Evolutionary conservation across 1,140 invertebrate genomes (phyloP), one percentile per base, ranked within the genome.

Genomic region (Bombus huntii): DNA sequence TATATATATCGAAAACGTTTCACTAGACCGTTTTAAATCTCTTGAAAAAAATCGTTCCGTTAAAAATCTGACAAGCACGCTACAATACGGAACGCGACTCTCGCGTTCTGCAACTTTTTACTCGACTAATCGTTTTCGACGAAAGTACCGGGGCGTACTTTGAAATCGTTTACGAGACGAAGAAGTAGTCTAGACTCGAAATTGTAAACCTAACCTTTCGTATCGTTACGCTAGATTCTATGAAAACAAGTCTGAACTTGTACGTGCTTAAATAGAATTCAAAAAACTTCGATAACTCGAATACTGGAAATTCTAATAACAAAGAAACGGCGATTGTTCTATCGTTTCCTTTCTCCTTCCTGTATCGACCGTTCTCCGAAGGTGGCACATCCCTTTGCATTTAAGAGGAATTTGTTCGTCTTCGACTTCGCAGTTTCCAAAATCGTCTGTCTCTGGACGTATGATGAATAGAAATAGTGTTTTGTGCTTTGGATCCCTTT

Each of bases 381-480:
- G 4, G 13, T 42, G 12, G 37, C 3, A 42, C 34, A 2, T 3
- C 28, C 5, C 5, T 1, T 71, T 13, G 70, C 12, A 3, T 80
- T 87, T 86, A 95, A 39, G 92, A 85, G 12, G 94, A 94, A 87
- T 91, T 95, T 0, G 94, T 94, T 68, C 93, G 93, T 66, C 94
- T 90, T 37, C 94, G 93, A 84, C 92, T 95, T 25, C 94, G 92
- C 37, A 95, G 89, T 78, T 94, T 94, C 95, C 95, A 95, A 81
- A 95, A 95, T 74, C 94, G 93, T 47, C 94, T 89, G 65, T 95
- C 93, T 71, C 94, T 93, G 75, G 95, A 94, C 68, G 93, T 94
- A 66, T 94, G 94, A 79, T 95, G 94, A 68, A 95, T 94, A 65
- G 94, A 93, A 57, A 95, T 95, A 13, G 94, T 95, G 42, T 95